Conservation (phyloP, 2,113 vertebrate genomes). For the Paradoxurus hermaphroditus region DNA sequence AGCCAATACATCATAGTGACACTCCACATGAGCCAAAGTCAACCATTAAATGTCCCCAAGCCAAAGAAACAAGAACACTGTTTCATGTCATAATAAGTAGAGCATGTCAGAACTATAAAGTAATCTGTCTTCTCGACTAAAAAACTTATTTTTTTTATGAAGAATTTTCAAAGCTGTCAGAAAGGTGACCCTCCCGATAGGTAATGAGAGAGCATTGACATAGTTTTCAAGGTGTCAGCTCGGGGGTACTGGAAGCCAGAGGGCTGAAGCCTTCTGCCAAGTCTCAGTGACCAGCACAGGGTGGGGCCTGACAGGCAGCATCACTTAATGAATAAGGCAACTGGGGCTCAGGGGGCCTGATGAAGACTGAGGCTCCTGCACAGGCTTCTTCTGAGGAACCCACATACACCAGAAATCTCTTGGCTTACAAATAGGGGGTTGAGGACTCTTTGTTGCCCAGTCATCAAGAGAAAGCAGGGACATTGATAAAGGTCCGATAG, state of each 20-base stretch:
- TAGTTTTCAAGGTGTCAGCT: background rate
- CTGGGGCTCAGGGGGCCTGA: rapidly evolving
- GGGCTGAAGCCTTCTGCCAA: background rate
- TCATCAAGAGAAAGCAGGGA: background rate
- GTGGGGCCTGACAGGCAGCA: background rate
- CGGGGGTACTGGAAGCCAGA: rapidly evolving
- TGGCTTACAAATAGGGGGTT: background rate
- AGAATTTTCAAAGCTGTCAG: slow-evolving; percentile 39
- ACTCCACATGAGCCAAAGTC: background rate
- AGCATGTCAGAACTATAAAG: slow-evolving; percentile 43
- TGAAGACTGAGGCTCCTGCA: too few relatives aligned
- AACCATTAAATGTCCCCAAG: background rate
- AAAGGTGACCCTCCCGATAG: slow-evolving; percentile 31
- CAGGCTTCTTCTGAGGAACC: background rate
- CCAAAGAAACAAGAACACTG: background rate
- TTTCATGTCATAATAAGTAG: slow-evolving; percentile 47
- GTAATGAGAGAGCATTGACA: background rate
- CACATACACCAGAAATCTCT: background rate
- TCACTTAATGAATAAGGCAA: background rate
- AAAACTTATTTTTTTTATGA: background rate
- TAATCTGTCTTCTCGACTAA: slow-evolving; percentile 50
- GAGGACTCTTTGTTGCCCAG: background rate
- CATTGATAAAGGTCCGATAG: background rate
- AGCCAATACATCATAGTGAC: background rate
- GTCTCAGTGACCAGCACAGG: background rate